phyloP scores from a whole-genome alignment of 2,888 invertebrate species.

The Neoaliturus tenellus region DNA sequence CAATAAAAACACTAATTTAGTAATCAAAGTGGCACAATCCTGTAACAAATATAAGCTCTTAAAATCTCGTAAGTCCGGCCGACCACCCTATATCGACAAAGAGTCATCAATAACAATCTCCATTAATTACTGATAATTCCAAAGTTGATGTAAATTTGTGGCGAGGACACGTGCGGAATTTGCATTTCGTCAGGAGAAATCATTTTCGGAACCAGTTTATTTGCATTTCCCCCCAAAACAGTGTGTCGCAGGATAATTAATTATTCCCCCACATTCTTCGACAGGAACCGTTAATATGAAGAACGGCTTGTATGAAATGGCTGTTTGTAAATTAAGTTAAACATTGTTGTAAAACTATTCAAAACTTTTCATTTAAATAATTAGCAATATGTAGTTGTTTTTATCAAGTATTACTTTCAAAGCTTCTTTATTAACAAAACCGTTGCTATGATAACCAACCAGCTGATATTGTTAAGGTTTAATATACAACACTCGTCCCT shows the following conservation, averaged over 20 bases:
- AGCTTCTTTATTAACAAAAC: no score
- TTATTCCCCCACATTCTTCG: slow-evolving; percentile 1
- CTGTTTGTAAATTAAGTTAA: not conserved
- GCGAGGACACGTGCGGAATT: slow-evolving; percentile 37
- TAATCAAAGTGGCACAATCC: no score
- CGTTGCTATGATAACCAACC: no score
- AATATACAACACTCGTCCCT: no score
- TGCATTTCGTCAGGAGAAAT: slow-evolving; percentile 43
- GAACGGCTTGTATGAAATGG: slow-evolving; percentile 12
- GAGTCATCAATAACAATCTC: slow-evolving; percentile 39
- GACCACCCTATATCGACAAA: slow-evolving; percentile 16
- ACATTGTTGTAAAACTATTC: slow-evolving; percentile 11
- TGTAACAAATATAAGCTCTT: not conserved
- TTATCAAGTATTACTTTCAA: no score
- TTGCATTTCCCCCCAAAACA: slow-evolving; percentile 40
- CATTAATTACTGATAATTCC: slow-evolving; percentile 40
- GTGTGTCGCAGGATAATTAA: slow-evolving; percentile 36
- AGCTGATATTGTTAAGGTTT: no score
- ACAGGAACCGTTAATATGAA: slow-evolving; percentile 1
- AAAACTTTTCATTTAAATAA: not conserved
- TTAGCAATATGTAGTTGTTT: not conserved
- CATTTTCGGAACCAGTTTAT: slow-evolving; percentile 48
- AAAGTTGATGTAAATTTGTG: slow-evolving; percentile 9
- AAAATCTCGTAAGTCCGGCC: not conserved
- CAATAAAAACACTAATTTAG: no score